Conservation (phyloP, 2,888 invertebrate species). For the Lochmaea crataegi region DNA sequence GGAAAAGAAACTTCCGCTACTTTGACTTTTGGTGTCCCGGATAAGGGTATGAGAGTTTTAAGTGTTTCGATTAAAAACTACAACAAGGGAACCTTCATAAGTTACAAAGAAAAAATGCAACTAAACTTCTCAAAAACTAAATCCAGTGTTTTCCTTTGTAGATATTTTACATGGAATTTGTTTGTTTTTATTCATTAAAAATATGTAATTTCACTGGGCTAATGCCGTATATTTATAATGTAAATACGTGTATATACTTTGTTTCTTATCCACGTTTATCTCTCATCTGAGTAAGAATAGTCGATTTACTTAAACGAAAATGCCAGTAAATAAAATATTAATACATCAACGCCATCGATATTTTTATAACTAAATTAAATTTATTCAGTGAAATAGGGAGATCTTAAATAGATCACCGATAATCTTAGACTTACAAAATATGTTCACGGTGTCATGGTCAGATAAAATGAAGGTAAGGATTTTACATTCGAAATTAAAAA, state of each 20-base stretch:
- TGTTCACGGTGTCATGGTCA: background rate
- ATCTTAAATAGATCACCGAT: conserved; percentile 2
- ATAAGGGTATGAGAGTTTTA: too few relatives aligned
- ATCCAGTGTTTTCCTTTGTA: background rate
- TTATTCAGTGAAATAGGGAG: background rate
- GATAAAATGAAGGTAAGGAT: conserved; percentile 4
- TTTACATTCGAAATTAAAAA: background rate
- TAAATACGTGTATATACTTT: background rate
- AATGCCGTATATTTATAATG: background rate
- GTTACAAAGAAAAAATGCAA: too few relatives aligned
- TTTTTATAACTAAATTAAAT: background rate
- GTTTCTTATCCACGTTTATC: conserved; percentile 1
- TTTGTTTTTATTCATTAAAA: background rate
- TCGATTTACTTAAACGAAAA: too few relatives aligned
- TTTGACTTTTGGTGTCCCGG: too few relatives aligned
- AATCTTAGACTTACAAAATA: background rate
- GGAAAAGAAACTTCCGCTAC: too few relatives aligned
- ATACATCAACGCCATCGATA: background rate
- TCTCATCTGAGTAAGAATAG: background rate
- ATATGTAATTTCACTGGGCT: background rate
- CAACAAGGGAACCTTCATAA: too few relatives aligned
- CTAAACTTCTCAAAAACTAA: too few relatives aligned
- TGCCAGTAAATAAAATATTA: too few relatives aligned
- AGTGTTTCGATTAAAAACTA: too few relatives aligned
- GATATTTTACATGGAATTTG: background rate